Conservation (phyloP, 2,797 vertebrate genomes). For the Sebastes melanostomus region DNA sequence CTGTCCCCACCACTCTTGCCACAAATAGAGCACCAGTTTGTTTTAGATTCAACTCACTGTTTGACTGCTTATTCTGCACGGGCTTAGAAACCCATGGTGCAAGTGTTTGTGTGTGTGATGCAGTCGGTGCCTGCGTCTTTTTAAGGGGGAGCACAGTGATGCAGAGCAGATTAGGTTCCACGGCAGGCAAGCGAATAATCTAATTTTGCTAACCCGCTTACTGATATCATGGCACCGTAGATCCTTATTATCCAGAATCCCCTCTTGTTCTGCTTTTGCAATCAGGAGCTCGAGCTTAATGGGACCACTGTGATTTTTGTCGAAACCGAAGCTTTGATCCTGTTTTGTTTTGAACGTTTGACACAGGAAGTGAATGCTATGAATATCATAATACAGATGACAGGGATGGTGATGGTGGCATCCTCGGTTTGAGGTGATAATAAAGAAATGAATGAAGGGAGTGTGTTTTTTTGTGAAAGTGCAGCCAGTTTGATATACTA, state of each 20-base stretch:
- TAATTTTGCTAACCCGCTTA: conserved; percentile 75
- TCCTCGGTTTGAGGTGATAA: conserved; percentile 28
- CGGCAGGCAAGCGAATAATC: conserved; percentile 70
- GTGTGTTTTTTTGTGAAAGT: conserved; percentile 46
- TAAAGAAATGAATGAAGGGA: conserved; percentile 26
- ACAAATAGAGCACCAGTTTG: conserved; percentile 13
- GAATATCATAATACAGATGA: background rate
- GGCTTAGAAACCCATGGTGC: conserved; percentile 4
- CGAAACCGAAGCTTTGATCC: conserved; percentile 45
- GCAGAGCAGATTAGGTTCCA: conserved; percentile 68
- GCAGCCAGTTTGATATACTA: conserved; percentile 63
- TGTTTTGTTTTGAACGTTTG: conserved; percentile 35
- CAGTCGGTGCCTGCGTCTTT: conserved; percentile 8
- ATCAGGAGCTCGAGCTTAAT: conserved; percentile 54
- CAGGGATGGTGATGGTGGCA: background rate
- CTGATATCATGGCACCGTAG: conserved; percentile 61
- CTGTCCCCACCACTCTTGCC: no score
- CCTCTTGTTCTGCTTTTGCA: conserved; percentile 62
- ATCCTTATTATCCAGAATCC: conserved; percentile 63
- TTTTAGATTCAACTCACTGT: conserved; percentile 4
- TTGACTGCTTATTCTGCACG: conserved; percentile 31
- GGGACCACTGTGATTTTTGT: conserved; percentile 29
- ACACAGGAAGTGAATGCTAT: conserved; percentile 37
- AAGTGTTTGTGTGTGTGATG: conserved; percentile 17
- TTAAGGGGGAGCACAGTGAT: conserved; percentile 57